Evolutionary conservation across 2,797 vertebrate species (phyloP).

Genomic region (Scomberomorus guttatus): DNA sequence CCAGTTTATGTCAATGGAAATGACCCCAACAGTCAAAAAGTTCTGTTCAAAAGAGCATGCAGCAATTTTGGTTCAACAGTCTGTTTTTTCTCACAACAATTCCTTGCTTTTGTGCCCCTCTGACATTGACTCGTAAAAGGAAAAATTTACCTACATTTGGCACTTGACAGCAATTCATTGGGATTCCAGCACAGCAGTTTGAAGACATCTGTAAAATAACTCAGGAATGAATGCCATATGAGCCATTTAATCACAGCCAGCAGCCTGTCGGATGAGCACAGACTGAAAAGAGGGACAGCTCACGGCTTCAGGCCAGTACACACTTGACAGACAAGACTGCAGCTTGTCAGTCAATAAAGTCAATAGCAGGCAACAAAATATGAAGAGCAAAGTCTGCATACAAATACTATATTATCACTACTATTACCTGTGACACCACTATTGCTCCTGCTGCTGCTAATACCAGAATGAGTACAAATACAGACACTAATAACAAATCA

Average conservation of each 20-base stretch:
- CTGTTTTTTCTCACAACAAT: background rate
- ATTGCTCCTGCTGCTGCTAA: background rate
- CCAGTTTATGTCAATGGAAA: constrained; percentile 17
- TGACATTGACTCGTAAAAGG: constrained; percentile 11
- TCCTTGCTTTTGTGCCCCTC: background rate
- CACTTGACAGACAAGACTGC: constrained; percentile 57
- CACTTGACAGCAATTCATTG: constrained; percentile 38
- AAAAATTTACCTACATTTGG: constrained; percentile 1
- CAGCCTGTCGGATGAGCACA: constrained; percentile 44
- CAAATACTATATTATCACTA: background rate
- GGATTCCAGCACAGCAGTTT: constrained; percentile 23
- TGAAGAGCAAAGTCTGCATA: constrained; percentile 7
- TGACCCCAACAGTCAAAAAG: constrained; percentile 3
- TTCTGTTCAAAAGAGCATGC: constrained; percentile 4
- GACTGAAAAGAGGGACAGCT: constrained; percentile 49
- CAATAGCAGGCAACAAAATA: constrained; percentile 27
- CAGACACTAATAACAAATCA: too few relatives aligned
- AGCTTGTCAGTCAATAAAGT: constrained; percentile 58
- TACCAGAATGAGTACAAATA: background rate
- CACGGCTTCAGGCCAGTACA: constrained; percentile 56
- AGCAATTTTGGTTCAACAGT: background rate
- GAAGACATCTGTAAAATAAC: constrained; percentile 38
- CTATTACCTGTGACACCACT: background rate
- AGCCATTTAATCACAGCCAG: constrained; percentile 48
- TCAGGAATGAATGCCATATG: constrained; percentile 17